phyloP scores from a whole-genome alignment of 1,140 invertebrate genomes.

The Subanguina moxae region DNA sequence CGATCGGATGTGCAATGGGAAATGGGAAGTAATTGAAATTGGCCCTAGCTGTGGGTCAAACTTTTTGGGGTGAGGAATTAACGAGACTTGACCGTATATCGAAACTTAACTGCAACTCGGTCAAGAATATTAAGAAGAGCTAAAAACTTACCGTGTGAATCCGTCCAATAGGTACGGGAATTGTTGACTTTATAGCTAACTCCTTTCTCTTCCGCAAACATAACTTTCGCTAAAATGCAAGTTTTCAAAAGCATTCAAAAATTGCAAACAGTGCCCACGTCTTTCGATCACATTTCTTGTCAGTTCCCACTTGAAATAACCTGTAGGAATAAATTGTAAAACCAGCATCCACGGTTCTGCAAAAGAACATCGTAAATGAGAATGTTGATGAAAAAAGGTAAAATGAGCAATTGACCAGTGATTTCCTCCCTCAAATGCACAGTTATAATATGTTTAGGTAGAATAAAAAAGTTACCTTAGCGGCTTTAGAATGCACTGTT shows the following conservation, averaged over 20 bases:
- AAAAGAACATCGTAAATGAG: too few species aligned
- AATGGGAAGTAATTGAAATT: too few species aligned
- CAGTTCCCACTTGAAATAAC: constrained; percentile 1
- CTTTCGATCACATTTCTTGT: not conserved
- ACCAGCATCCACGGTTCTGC: constrained; percentile 23
- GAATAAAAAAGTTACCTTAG: constrained; percentile 22
- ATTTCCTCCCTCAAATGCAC: constrained; percentile 22
- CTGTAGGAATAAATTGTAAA: constrained; percentile 14
- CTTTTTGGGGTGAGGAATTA: too few species aligned
- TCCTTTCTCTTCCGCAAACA: constrained; percentile 17
- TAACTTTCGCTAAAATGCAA: constrained; percentile 9
- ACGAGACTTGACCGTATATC: too few species aligned
- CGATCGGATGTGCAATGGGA: too few species aligned
- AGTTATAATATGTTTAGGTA: not conserved
- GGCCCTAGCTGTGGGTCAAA: too few species aligned
- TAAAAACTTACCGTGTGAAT: constrained; percentile 11
- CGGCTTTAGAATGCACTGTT: constrained; percentile 30
- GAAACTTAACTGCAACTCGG: too few species aligned
- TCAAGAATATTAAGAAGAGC: too few species aligned
- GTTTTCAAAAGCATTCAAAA: not conserved
- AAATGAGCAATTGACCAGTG: not conserved
- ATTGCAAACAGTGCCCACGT: constrained; percentile 1
- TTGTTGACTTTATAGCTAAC: constrained; percentile 28
- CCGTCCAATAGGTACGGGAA: constrained; percentile 27
- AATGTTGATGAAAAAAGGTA: too few species aligned